Conservation (phyloP, 1,140 invertebrate species). For the Campoletis sonorensis region DNA sequence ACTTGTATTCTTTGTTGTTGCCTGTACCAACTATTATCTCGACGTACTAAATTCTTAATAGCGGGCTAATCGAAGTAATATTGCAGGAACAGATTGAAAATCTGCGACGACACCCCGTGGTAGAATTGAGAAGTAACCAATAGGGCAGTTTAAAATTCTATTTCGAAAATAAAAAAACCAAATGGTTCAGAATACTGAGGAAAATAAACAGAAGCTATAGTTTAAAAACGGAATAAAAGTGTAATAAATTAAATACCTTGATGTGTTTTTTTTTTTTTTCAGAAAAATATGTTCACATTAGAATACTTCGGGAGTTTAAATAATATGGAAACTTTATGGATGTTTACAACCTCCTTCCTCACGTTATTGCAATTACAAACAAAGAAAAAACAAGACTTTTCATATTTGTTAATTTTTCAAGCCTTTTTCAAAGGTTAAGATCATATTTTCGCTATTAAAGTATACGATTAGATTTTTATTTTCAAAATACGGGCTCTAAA, state of each 20-base stretch:
- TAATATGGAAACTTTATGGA: no score
- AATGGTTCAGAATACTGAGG: background rate
- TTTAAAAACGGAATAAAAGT: slow-evolving; percentile 4
- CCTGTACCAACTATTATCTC: slow-evolving; percentile 15
- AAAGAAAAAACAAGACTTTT: no score
- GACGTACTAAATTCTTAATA: slow-evolving; percentile 26
- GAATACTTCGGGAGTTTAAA: no score
- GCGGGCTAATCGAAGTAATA: background rate
- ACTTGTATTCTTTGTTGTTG: background rate
- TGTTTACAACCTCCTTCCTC: no score
- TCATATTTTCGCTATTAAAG: no score
- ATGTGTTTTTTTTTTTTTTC: no score
- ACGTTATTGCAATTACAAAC: no score
- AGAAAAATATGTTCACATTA: no score
- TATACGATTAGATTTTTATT: background rate
- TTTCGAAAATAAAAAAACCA: background rate
- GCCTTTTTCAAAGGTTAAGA: no score
- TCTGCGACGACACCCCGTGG: background rate
- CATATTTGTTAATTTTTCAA: no score
- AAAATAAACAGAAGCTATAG: background rate
- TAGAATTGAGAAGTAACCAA: background rate
- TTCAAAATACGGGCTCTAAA: background rate
- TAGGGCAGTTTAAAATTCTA: background rate
- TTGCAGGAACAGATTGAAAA: background rate
- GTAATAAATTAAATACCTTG: background rate